These are phyloP conservation scores for Anisognathus igniventris DNA, from an alignment of 2,797 vertebrate genomes.

Conservation along the genomic window DNA sequence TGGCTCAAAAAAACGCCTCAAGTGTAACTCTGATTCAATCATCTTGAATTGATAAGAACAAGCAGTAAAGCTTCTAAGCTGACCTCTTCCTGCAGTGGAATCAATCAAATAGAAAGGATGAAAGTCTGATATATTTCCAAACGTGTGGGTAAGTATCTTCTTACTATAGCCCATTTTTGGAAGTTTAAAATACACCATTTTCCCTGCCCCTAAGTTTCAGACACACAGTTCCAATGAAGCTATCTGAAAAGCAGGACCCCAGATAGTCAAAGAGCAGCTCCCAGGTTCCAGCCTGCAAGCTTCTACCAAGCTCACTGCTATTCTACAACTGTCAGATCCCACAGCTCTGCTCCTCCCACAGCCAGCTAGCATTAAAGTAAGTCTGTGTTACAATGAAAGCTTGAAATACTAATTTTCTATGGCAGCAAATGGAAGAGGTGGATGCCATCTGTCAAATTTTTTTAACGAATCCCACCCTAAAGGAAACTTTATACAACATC, in stretches of 20 bases:
- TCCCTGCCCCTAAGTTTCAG: background rate
- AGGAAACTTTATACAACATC: background rate
- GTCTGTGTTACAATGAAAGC: background rate
- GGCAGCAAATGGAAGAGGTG: background rate
- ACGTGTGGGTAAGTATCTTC: background rate
- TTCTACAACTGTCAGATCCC: background rate
- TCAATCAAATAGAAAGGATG: background rate
- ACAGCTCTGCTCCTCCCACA: background rate
- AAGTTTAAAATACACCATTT: background rate
- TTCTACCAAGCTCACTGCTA: background rate
- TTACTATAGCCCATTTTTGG: background rate
- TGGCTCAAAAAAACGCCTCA: background rate
- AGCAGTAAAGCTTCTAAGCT: background rate
- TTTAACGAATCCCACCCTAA: background rate
- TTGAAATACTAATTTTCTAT: background rate
- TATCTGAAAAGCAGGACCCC: background rate
- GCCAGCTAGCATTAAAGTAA: background rate
- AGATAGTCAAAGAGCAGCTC: background rate
- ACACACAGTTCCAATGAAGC: background rate
- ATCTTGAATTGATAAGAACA: background rate
- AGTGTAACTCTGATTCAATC: background rate
- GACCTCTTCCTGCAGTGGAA: background rate
- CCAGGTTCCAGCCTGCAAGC: background rate
- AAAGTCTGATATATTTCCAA: background rate
- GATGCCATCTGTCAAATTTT: background rate